Evolutionary conservation across 2,113 vertebrate genomes (phyloP).

Genomic region (Hydrolagus affinis): DNA sequence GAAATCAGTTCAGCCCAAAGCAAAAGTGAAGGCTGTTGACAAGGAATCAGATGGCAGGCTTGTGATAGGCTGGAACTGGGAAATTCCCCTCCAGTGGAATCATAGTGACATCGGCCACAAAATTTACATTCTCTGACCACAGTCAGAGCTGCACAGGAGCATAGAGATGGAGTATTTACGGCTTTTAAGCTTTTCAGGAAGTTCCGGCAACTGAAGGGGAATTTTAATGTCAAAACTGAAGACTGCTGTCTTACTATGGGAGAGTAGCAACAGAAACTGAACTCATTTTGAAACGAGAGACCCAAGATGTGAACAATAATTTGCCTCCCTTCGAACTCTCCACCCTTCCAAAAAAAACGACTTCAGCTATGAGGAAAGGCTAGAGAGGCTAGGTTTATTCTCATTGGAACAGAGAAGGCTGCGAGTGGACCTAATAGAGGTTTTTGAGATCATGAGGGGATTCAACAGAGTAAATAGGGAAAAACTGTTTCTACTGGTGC

Average conservation of each 20-base stretch:
- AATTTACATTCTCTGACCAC: background rate
- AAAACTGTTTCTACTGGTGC: too few relatives aligned
- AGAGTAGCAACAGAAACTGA: background rate
- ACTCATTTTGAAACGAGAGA: background rate
- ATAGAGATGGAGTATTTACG: background rate
- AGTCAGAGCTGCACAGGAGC: background rate
- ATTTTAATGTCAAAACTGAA: background rate
- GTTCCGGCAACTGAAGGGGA: background rate
- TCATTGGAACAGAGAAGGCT: too few relatives aligned
- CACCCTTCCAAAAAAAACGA: too few relatives aligned
- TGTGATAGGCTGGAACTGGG: background rate
- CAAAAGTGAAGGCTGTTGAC: background rate
- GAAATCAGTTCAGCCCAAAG: background rate
- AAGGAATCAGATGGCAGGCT: background rate
- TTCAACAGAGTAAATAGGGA: too few relatives aligned
- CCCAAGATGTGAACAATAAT: background rate
- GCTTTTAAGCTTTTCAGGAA: background rate
- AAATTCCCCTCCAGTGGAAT: background rate
- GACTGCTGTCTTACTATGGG: background rate
- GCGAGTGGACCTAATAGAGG: too few relatives aligned
- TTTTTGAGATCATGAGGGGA: too few relatives aligned
- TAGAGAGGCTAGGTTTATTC: too few relatives aligned
- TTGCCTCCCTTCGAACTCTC: too few relatives aligned
- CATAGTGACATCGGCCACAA: background rate
- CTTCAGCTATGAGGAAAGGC: too few relatives aligned